Percentiles rank a stretch among this genome's conserved stretches.
These are phyloP conservation scores for Acyrthosiphon pisum DNA, from an alignment of 1,140 invertebrate species.

Conservation along the genomic window DNA sequence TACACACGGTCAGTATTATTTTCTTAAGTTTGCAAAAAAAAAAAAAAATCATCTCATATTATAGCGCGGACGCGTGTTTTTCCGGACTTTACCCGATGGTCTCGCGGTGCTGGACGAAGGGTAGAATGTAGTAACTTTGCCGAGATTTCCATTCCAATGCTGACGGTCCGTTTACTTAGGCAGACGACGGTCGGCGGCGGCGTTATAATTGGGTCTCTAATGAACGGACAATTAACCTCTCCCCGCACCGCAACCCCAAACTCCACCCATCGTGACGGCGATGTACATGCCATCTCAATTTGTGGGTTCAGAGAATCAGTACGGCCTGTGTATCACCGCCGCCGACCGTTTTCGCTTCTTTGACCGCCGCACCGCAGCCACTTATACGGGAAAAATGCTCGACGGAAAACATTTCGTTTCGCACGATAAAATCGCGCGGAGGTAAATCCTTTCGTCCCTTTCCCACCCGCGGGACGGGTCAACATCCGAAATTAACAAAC, in stretches of 20 bases:
- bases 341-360: not conserved
- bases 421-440: not conserved
- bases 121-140: not conserved
- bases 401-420: not conserved
- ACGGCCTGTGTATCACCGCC: not conserved
- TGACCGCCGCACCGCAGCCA: not conserved
- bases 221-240: conserved; percentile 36
- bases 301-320: not conserved
- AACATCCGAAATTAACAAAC: conserved; percentile 12
- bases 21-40: not conserved
- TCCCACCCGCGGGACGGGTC: not conserved
- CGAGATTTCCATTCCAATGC: conserved; percentile 21
- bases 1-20: not conserved
- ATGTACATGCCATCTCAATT: conserved; percentile 16
- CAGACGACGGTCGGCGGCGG: not conserved
- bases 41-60: not conserved
- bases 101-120: not conserved
- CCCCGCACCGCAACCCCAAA: not conserved
- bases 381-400: not conserved
- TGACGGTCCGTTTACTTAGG: conserved; percentile 29
- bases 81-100: not conserved
- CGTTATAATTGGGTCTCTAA: conserved; percentile 44
- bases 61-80: not conserved
- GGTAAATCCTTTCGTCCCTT: not conserved
- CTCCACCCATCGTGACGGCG: not conserved